Evolutionary conservation across 2,113 vertebrate species (phyloP).

Genomic region (Ceratotherium simum): DNA sequence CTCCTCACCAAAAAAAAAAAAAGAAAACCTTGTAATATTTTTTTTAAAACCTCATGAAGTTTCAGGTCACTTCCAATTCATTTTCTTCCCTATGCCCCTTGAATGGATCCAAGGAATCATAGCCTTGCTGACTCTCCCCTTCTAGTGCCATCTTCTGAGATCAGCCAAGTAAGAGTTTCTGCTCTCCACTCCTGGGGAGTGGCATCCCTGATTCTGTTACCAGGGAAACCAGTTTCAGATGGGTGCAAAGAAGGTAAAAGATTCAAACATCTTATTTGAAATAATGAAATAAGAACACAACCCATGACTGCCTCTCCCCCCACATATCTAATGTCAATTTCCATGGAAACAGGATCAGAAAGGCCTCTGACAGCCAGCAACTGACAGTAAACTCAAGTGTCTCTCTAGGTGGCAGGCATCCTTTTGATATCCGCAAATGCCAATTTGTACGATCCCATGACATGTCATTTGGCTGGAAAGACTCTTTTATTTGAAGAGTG

Average conservation of each 20-base stretch:
- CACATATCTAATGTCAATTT: slow-evolving; percentile 73
- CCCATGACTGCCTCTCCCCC: neutral
- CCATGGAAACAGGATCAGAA: slow-evolving; percentile 66
- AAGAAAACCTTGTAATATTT: neutral
- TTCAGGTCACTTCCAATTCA: slow-evolving; percentile 32
- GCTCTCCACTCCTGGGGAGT: slow-evolving; percentile 47
- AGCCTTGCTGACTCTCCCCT: neutral
- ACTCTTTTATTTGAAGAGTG: slow-evolving; percentile 52
- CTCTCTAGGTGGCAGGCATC: slow-evolving; percentile 45
- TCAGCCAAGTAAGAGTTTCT: neutral
- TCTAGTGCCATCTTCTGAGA: neutral
- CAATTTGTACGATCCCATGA: slow-evolving; percentile 65
- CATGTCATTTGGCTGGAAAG: slow-evolving; percentile 50
- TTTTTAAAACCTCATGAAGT: slow-evolving; percentile 13
- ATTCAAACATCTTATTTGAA: slow-evolving; percentile 68
- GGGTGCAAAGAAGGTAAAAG: slow-evolving; percentile 69
- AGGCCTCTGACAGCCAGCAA: slow-evolving; percentile 38
- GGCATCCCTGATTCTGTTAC: slow-evolving; percentile 42
- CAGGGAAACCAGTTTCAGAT: slow-evolving; percentile 64
- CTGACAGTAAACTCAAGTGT: slow-evolving; percentile 22
- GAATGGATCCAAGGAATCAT: neutral
- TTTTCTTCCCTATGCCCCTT: neutral
- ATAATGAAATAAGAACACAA: slow-evolving; percentile 60
- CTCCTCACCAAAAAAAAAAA: too few relatives aligned
- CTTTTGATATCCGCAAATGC: slow-evolving; percentile 69